Conservation (phyloP, 2,113 vertebrate species). For the Strix uralensis region DNA sequence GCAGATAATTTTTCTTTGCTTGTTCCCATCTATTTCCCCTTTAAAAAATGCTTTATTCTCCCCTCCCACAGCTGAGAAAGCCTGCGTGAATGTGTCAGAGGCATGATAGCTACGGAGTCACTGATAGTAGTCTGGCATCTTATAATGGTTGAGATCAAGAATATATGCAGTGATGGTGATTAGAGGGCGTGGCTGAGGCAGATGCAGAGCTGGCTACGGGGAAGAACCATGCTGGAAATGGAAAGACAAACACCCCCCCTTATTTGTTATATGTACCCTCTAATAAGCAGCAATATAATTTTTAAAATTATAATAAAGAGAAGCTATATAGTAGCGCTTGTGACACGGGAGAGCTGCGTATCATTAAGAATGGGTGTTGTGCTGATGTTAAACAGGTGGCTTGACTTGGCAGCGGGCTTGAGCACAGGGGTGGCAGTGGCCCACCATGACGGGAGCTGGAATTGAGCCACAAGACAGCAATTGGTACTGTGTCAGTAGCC, state of each 20-base stretch:
- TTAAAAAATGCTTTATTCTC: not conserved
- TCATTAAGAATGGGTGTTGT: fast-evolving
- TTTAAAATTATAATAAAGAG: not conserved
- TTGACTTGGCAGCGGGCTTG: not conserved
- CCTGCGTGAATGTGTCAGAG: not conserved
- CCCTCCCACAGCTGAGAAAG: not conserved
- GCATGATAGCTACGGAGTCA: not conserved
- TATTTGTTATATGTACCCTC: fast-evolving
- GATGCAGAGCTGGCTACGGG: not conserved
- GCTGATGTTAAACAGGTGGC: slow-evolving; percentile 22
- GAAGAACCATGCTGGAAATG: not conserved
- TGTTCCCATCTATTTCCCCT: not conserved
- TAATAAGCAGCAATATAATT: fast-evolving
- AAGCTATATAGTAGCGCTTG: fast-evolving
- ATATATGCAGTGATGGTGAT: not conserved
- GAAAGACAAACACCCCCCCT: not conserved
- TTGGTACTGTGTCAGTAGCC: fast-evolving
- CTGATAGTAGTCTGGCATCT: not conserved
- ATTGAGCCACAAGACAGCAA: not conserved
- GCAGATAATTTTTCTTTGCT: slow-evolving; percentile 10
- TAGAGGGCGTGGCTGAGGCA: slow-evolving; percentile 44
- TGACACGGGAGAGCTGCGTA: not conserved
- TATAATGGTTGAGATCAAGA: not conserved
- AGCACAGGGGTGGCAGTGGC: not conserved
- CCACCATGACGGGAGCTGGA: not conserved